A percentile compares a stretch with the other conserved stretches of the same genome.
phyloP scores from a whole-genome alignment of 2,888 invertebrate species.

The Scaptomyza flava region DNA sequence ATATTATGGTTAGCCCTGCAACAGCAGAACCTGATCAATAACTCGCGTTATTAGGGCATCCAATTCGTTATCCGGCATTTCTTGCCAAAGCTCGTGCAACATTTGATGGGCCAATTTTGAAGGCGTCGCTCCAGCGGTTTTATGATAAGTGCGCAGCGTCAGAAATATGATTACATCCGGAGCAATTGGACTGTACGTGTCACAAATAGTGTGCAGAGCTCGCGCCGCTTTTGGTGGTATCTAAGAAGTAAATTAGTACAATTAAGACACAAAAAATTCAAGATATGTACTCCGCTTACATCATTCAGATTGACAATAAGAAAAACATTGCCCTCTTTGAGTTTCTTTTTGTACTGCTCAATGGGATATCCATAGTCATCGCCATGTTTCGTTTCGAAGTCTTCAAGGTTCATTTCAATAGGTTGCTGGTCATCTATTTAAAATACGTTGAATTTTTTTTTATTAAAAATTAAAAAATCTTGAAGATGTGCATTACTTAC shows the following conservation, averaged over 20 bases:
- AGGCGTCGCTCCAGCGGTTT: conserved; percentile 35
- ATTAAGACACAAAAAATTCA: neutral
- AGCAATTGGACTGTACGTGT: conserved; percentile 85
- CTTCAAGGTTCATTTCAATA: conserved; percentile 61
- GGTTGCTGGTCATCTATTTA: conserved; percentile 54
- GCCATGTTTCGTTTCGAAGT: conserved; percentile 61
- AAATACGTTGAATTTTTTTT: neutral
- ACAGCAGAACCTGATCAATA: conserved; percentile 78
- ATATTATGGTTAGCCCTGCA: conserved; percentile 36
- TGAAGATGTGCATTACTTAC: conserved; percentile 47
- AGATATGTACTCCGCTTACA: conserved; percentile 47
- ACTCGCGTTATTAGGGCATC: conserved; percentile 81
- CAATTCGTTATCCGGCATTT: conserved; percentile 66
- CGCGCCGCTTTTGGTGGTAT: conserved; percentile 80
- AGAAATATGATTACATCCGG: conserved; percentile 84
- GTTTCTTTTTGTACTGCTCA: conserved; percentile 71
- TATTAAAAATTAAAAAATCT: neutral
- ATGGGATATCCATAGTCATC: conserved; percentile 80
- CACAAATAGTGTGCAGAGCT: conserved; percentile 87
- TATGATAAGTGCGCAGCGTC: conserved; percentile 71
- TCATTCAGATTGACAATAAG: conserved; percentile 80
- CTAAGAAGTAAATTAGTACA: conserved; percentile 45
- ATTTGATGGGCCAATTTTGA: conserved; percentile 64
- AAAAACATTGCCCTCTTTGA: conserved; percentile 77
- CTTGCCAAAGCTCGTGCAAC: conserved; percentile 73